Evolutionary conservation across 30 jellyfish, hydroid and myxozoan species (phyloP), one percentile per base, ranked within the genome.

Genomic region (Clytia hemisphaerica): DNA sequence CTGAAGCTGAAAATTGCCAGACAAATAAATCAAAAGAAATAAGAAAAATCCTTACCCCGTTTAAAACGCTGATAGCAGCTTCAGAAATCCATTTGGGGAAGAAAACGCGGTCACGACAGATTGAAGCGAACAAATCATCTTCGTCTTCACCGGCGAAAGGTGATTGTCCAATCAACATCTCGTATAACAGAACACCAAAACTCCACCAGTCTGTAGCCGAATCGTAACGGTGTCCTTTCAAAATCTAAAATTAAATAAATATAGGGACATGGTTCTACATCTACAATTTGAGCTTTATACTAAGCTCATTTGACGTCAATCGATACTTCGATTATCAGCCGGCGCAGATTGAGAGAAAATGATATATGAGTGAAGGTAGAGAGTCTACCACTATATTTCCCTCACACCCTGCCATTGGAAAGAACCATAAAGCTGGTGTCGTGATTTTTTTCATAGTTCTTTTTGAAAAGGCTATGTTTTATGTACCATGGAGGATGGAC

Each of bases 61-160:
- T 91, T 9, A 91, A 58, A 59, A 77, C 36, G 25, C 81, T 76
- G 16, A 74, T 50, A 24, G 94, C 84, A 10, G 78, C 76, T 31
- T 82, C 99, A n/a, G 99, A 79, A n/a, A 91, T 63, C 99, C 99
- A 91, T 66, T 91, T 91, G 19, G 99, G 99, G 71, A 72, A 91
- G 37, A 54, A 58, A 9, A 83, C 92, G 34, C 87, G 64, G 54
- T 91, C 99, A 40, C 85, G 71, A 72, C 99, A 91, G 26, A 91
- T 91, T 38, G 93, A 74, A 18, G 92, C 79, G 73, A 91, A 91
- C 36, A 91, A 36, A 31, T 77, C 95, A 59, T 91, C 99, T 68
- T 91, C 99, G 67, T 91, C 99, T 55, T 91, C 99, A 33, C 99
- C 99, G 49, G 95, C 95, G 68, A 91, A 91, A 45, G 99, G 99